Percentiles rank a stretch among this genome's conserved stretches.
phyloP scores from a whole-genome alignment of 2,113 vertebrate species.

The Candoia aspera region DNA sequence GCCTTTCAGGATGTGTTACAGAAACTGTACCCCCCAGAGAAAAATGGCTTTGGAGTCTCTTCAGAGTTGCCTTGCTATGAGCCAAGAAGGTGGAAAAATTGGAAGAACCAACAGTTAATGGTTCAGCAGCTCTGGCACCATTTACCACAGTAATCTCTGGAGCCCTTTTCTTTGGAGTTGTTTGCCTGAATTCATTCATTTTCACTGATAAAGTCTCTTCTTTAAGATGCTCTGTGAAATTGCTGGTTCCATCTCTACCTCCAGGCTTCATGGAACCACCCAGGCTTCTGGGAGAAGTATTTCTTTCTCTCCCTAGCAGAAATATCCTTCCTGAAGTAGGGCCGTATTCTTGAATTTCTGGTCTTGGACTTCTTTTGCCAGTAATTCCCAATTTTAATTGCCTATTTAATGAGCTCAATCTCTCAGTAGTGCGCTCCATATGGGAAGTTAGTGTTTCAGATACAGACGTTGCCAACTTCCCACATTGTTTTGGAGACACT shows the following conservation, averaged over 20 bases:
- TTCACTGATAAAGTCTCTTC: not conserved
- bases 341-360: not conserved
- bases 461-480: not conserved
- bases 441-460: not conserved
- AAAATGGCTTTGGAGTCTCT: not conserved
- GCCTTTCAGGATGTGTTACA: rapidly evolving
- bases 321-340: not conserved
- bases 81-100: not conserved
- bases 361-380: not conserved
- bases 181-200: not conserved
- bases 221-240: not conserved
- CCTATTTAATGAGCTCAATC: not conserved
- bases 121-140: too few species aligned
- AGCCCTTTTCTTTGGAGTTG: not conserved
- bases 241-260: not conserved
- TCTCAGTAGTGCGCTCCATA: not conserved
- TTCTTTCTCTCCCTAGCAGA: not conserved
- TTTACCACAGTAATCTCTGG: too few species aligned
- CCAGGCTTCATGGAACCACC: not conserved
- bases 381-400: not conserved
- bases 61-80: not conserved
- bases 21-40: not conserved
- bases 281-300: too few species aligned
- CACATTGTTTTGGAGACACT: not conserved
- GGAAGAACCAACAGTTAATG: not conserved